Conservation (phyloP, 2,888 invertebrate species). For the Mythimna impura region DNA sequence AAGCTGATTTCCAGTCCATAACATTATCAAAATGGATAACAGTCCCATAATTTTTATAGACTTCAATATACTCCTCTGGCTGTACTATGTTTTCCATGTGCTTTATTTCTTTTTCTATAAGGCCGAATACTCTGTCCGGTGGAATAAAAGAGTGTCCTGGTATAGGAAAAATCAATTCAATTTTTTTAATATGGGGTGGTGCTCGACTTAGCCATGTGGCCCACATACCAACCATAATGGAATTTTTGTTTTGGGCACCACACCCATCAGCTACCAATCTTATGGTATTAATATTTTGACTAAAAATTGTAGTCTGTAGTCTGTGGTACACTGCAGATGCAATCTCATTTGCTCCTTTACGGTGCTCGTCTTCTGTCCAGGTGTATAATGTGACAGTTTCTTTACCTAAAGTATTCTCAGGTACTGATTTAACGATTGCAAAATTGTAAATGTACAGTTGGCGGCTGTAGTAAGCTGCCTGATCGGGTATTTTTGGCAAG, state of each 20-base stretch:
- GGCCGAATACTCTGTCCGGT: constrained; percentile 22
- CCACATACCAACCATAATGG: neutral
- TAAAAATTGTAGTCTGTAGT: neutral
- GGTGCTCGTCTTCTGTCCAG: constrained; percentile 2
- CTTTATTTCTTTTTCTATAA: constrained; percentile 4
- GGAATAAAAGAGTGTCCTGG: constrained; percentile 31
- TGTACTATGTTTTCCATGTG: constrained; percentile 1
- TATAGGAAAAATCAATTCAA: constrained; percentile 28
- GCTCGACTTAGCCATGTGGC: constrained; percentile 5
- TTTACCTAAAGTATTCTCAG: neutral
- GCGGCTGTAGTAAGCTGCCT: constrained; percentile 17
- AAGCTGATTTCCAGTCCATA: constrained; percentile 18
- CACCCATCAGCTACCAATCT: constrained; percentile 7
- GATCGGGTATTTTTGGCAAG: constrained; percentile 24
- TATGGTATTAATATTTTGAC: constrained; percentile 2
- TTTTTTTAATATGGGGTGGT: constrained; percentile 17
- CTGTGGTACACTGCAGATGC: neutral
- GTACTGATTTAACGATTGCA: neutral
- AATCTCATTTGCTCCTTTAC: neutral
- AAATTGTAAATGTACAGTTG: constrained; percentile 9
- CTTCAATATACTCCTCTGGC: constrained; percentile 8
- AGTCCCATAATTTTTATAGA: constrained; percentile 28
- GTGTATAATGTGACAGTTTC: neutral
- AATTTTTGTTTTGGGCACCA: neutral
- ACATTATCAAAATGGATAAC: constrained; percentile 7